Base-by-base conservation (phyloP, 2,888 invertebrate genomes). In the Aleiodes alternator region DNA sequence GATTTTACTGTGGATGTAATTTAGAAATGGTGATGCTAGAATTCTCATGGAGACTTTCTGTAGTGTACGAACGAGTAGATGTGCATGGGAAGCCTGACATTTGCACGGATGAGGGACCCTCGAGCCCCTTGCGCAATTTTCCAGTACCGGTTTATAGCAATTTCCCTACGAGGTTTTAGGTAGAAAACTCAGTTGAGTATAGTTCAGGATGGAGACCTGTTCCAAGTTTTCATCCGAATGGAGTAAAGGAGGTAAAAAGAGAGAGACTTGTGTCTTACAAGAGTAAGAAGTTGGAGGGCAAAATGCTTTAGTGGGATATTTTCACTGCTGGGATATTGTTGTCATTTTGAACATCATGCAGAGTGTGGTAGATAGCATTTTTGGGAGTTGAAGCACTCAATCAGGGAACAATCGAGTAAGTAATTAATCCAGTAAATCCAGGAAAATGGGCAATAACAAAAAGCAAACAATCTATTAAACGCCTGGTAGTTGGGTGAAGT, bases 181-280 rank as follows among this genome's bases (percentile, higher is more conserved):
- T 68, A 72, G 70, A 71, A 43, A 75, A 75, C 73, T 75, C 69
- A 64, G 64, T 73, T 73, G 73, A 76, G 74, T 53, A 73, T 68
- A 70, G 69, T 71, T 50, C 59, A 72, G 76, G 53, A 53, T 43
- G 14, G 50, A 50, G 29, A 23, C n/a, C 11, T 29, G 71, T 61
- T 50, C 43, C 48, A 12, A 64, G 64, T 64, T 64, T 48, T 23
- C 43, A 64, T 5, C 8, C 38, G 61, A 71, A 71, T 61, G 61
- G 59, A 38, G 34, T 51, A 61, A 61, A 61, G 31, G n/a, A 43
- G 48, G 55, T 34, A 23, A 38, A 70, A 48, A n/a, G n/a, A n/a
- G n/a, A n/a, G n/a, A n/a, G n/a, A n/a, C n/a, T n/a, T n/a, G n/a
- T n/a, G n/a, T n/a, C n/a, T n/a, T n/a, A n/a, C 48, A 43, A 34